Base-by-base conservation (phyloP, 2,797 vertebrate species). In the Ammospiza maritima region DNA sequence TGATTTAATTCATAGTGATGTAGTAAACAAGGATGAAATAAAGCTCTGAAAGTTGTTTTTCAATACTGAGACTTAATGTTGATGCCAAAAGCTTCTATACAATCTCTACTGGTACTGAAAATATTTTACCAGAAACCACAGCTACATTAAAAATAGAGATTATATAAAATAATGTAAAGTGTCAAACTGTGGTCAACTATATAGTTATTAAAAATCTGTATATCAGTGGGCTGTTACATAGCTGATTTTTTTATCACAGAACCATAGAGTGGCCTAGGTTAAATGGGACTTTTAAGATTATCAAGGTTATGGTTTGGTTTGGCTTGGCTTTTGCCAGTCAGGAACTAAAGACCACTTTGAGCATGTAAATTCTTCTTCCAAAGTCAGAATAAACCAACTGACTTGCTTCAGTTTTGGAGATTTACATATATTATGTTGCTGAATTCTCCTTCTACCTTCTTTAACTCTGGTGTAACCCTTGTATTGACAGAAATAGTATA, bases 321-420 rank as follows among this genome's bases (percentile, higher is more conserved):
- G 13, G 6, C 38, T 64, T 50, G 26, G 11, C 72, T 44, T 90
- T 89, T 93, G 38, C 9, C 66, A 70, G 74, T 93, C 42, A 92
- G 58, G 40, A 94, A 88, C 42, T 51, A 22, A 85, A 88, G 92
- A 93, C 42, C 42, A 80, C 15, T 91, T 85, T 32, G 71, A 77
- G 16, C 14, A 56, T 20, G 19, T 3, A 57, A 92, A 83, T 79
- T 56, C 22, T 76, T 51, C 17, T 45, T 65, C 6, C 19, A 73
- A 34, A 6, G 61, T 54, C 10, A 88, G 58, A 92, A 93, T 65
- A 88, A 90, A 69, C 10, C 29, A 76, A 22, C 5, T 2, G 2
- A 79, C 14, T 50, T 11, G 16, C 23, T 65, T 85, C 44, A 22
- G 6, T 57, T 93, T 84, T 77, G 47, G 17, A 47, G 10, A 66